Conservation (phyloP, 2,113 vertebrate genomes). For the Lagenorhynchus albirostris region DNA sequence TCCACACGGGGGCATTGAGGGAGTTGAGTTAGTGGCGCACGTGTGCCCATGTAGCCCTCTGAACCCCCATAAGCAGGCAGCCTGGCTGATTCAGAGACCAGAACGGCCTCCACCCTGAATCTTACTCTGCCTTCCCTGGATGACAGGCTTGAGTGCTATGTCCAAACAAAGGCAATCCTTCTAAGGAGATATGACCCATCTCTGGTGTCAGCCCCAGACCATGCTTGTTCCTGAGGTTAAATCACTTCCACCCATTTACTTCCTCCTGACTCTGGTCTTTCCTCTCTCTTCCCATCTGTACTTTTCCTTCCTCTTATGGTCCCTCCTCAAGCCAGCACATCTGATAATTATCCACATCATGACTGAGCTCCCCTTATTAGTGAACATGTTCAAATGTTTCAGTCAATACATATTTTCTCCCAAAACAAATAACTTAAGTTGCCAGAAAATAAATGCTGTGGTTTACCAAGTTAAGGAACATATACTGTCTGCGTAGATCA, state of each 20-base stretch:
- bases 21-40: too few species aligned
- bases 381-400: background rate
- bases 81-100: background rate
- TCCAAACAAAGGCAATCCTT: background rate
- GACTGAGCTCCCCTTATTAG: background rate
- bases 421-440: background rate
- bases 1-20: too few species aligned
- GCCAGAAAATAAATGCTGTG: background rate
- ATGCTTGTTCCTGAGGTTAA: fast-evolving
- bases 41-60: fast-evolving
- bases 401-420: background rate
- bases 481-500: background rate
- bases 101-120: background rate
- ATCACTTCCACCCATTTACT: background rate
- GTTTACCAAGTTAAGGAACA: background rate
- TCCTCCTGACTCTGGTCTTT: background rate
- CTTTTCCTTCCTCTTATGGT: background rate
- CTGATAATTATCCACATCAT: background rate
- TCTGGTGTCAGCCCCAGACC: too few species aligned
- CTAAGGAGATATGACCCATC: background rate
- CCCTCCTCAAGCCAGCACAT: background rate
- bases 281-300: background rate
- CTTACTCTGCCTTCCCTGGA: background rate
- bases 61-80: too few species aligned
- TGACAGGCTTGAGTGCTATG: background rate